Conservation (phyloP, 1,140 invertebrate species). For the Drosophila sucinea region DNA sequence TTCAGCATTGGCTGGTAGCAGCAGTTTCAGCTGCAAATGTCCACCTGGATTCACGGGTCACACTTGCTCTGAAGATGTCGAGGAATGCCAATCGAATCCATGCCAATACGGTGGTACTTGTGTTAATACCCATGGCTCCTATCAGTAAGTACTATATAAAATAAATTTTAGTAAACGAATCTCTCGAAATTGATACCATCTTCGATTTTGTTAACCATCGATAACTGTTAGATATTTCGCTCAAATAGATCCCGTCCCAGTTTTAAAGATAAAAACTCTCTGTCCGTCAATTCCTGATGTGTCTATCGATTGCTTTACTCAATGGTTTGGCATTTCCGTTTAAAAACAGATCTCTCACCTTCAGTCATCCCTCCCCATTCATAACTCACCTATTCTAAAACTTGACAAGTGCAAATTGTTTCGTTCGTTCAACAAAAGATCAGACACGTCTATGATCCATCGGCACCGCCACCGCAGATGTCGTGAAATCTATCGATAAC, state of each 20-base stretch:
- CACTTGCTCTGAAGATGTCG: constrained; percentile 94
- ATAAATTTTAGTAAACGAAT: no score
- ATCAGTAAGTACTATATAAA: constrained; percentile 88
- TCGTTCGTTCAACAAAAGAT: constrained; percentile 78
- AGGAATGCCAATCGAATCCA: constrained; percentile 92
- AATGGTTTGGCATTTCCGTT: background rate
- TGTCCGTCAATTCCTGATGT: no score
- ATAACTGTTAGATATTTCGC: no score
- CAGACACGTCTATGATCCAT: constrained; percentile 55
- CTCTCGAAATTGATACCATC: no score
- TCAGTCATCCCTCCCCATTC: constrained; percentile 7
- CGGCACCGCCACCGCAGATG: background rate
- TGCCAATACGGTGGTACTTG: constrained; percentile 92
- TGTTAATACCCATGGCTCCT: constrained; percentile 94
- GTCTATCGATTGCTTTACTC: background rate
- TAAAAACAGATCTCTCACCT: background rate
- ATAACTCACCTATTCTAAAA: constrained; percentile 58
- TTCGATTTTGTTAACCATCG: no score
- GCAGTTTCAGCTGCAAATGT: constrained; percentile 91
- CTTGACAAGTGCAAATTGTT: constrained; percentile 79
- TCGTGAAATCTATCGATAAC: constrained; percentile 51
- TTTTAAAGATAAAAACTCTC: no score
- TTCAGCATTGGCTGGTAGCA: constrained; percentile 87
- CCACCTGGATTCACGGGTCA: constrained; percentile 93
- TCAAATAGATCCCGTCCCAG: no score